phyloP scores from a whole-genome alignment of 2,113 vertebrate genomes.

The Penelope pileata region DNA sequence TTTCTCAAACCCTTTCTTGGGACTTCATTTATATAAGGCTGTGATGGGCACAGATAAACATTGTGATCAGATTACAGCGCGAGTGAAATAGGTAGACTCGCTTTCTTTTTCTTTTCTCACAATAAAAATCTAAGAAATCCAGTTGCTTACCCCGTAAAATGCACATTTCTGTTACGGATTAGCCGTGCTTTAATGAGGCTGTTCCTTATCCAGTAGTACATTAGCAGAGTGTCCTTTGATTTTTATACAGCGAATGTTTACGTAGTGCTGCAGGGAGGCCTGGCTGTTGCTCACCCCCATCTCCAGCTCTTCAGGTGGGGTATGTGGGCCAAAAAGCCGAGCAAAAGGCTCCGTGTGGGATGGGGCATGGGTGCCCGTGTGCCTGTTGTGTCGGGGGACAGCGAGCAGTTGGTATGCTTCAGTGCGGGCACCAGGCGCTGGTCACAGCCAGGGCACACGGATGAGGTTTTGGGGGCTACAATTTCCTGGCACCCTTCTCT shows the following conservation, averaged over 20 bases:
- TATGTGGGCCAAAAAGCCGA: not conserved
- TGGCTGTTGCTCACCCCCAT: not conserved
- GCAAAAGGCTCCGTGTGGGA: accelerated
- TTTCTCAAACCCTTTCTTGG: slow-evolving; percentile 69
- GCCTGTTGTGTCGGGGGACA: too few species aligned
- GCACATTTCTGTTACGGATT: slow-evolving; percentile 33
- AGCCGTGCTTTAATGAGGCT: slow-evolving; percentile 66
- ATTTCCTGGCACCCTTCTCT: not conserved
- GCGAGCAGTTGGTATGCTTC: not conserved
- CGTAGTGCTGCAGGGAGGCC: not conserved
- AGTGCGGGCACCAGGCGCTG: too few species aligned
- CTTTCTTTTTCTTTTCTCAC: slow-evolving; percentile 59
- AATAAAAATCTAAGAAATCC: slow-evolving; percentile 64
- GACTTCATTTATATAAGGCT: slow-evolving; percentile 60
- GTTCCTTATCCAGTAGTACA: slow-evolving; percentile 69
- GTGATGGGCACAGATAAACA: slow-evolving; percentile 76
- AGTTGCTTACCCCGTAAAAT: slow-evolving; percentile 52
- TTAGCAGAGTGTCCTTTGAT: slow-evolving; percentile 73
- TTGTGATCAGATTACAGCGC: slow-evolving; percentile 63
- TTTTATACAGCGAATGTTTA: slow-evolving; percentile 67
- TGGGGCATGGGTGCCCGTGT: not conserved
- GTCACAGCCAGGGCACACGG: not conserved
- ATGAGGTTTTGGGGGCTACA: not conserved
- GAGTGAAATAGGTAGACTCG: slow-evolving; percentile 39
- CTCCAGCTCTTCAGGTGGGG: not conserved